These are phyloP conservation scores for Neolamprologus fasciatus DNA, from an alignment of 2,113 vertebrate species.

Conservation along the genomic window DNA sequence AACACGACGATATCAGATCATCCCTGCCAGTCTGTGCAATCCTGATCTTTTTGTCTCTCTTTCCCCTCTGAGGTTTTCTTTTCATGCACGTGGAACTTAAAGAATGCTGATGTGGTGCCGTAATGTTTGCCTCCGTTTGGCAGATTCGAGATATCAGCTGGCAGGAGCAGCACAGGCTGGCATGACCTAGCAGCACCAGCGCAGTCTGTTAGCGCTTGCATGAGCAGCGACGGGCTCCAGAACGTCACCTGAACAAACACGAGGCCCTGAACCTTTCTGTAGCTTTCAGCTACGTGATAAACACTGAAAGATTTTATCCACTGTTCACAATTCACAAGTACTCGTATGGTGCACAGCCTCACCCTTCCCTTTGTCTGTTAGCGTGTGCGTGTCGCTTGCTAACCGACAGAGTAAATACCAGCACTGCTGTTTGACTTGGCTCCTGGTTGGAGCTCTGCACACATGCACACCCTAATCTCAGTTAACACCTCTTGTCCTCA, in stretches of 20 bases:
- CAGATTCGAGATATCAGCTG: background rate
- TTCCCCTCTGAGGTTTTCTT: background rate
- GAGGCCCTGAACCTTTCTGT: background rate
- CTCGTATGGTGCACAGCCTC: background rate
- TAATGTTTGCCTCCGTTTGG: slow-evolving; percentile 22
- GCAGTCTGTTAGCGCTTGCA: background rate
- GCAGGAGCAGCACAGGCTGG: background rate
- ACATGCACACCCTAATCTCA: background rate
- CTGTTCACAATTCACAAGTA: background rate
- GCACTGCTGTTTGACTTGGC: slow-evolving; percentile 49
- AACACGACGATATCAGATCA: no score
- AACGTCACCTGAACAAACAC: slow-evolving; percentile 18
- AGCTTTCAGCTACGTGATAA: background rate
- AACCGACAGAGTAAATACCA: slow-evolving; percentile 45
- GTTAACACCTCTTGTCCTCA: slow-evolving; percentile 7
- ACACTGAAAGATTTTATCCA: background rate
- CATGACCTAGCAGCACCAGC: background rate
- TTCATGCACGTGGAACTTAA: background rate
- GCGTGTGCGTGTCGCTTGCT: background rate
- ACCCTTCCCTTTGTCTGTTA: slow-evolving; percentile 12
- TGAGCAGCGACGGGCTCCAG: background rate
- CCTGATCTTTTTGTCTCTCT: background rate
- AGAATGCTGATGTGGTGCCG: background rate
- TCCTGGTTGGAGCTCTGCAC: background rate
- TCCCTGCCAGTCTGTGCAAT: background rate